A percentile compares a stretch with the other conserved stretches of the same genome.
These are phyloP conservation scores for Portevinia maculata DNA, from an alignment of 2,888 invertebrate genomes.

Conservation along the genomic window DNA sequence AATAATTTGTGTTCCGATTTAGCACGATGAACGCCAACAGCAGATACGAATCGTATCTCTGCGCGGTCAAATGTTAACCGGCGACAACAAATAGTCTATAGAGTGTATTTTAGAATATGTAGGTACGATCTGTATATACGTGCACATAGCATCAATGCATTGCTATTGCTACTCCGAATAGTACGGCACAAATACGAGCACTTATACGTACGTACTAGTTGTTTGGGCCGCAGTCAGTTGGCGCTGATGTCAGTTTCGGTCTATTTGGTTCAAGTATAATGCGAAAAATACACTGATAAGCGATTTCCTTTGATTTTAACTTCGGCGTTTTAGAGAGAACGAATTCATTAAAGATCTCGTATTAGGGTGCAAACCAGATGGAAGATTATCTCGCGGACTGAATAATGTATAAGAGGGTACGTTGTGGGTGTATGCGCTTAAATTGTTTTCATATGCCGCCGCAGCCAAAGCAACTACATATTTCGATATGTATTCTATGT, in stretches of 20 bases:
- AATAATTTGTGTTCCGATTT: slow-evolving; percentile 52
- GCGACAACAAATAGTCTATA: slow-evolving; percentile 36
- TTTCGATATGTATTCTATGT: slow-evolving; percentile 32
- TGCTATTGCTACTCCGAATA: slow-evolving; percentile 26
- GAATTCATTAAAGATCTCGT: slow-evolving; percentile 10
- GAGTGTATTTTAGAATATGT: slow-evolving; percentile 7
- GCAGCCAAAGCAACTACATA: neutral
- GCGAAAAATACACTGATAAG: slow-evolving; percentile 63
- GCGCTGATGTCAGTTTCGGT: slow-evolving; percentile 72
- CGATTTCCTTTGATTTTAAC: slow-evolving; percentile 42
- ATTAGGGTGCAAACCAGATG: slow-evolving; percentile 26
- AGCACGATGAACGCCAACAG: slow-evolving; percentile 43
- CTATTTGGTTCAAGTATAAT: slow-evolving; percentile 74
- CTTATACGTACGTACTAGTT: neutral
- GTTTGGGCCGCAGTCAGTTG: slow-evolving; percentile 39
- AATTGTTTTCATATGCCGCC: slow-evolving; percentile 60
- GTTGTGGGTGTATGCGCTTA: slow-evolving; percentile 29
- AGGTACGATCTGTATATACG: neutral
- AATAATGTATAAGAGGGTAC: neutral
- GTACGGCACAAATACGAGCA: slow-evolving; percentile 1
- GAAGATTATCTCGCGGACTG: slow-evolving; percentile 24
- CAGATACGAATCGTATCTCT: slow-evolving; percentile 58
- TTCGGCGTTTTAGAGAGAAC: slow-evolving; percentile 19
- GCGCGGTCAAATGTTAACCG: slow-evolving; percentile 66
- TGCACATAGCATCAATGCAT: slow-evolving; percentile 65